These are phyloP conservation scores for Philereme vetulata DNA, from an alignment of 2,888 invertebrate genomes.

Conservation along the genomic window DNA sequence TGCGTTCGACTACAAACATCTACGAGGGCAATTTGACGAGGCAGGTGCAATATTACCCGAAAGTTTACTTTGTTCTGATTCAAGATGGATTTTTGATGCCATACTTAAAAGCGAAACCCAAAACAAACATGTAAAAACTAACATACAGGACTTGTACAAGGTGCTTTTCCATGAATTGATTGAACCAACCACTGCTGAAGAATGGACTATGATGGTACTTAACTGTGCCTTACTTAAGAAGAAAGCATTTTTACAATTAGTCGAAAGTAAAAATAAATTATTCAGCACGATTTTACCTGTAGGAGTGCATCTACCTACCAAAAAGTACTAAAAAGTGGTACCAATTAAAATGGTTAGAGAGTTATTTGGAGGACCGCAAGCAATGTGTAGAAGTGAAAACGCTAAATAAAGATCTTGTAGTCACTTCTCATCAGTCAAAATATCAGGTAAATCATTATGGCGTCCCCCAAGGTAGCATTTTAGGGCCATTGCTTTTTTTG, in stretches of 20 bases:
- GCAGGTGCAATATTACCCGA: conserved; percentile 6
- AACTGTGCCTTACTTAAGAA: conserved; percentile 9
- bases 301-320: background rate
- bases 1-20: conserved; percentile 17
- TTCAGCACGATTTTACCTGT: conserved; percentile 2
- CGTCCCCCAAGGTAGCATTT: too few relatives aligned
- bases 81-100: conserved; percentile 12
- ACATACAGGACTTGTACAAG: background rate
- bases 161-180: background rate
- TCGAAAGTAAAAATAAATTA: background rate
- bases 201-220: conserved; percentile 1
- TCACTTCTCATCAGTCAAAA: too few relatives aligned
- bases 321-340: background rate
- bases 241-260: background rate
- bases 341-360: too few relatives aligned
- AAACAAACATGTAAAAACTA: background rate
- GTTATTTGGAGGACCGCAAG: too few relatives aligned
- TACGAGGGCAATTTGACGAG: conserved; percentile 1
- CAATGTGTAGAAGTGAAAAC: too few relatives aligned
- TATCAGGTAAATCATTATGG: too few relatives aligned
- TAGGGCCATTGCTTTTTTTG: too few relatives aligned
- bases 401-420: too few relatives aligned
- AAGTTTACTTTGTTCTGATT: conserved; percentile 14
- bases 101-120: conserved; percentile 4
- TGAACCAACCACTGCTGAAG: conserved; percentile 6